Base-by-base conservation (phyloP, 2,888 invertebrate species). In the Drosophila rubida region DNA sequence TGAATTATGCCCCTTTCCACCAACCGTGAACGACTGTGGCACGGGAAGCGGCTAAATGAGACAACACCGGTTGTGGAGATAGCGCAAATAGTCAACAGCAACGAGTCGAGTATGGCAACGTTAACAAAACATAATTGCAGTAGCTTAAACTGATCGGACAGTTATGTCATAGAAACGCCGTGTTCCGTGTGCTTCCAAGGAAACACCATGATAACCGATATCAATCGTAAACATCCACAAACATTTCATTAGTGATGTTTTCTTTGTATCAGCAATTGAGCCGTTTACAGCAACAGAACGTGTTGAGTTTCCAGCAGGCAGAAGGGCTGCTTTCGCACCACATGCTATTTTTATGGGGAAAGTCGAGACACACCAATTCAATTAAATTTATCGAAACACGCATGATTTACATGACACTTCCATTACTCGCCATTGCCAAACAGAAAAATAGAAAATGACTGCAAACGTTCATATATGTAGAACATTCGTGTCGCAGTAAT, bases 41-140 rank as follows among this genome's bases (percentile, higher is more conserved):
- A 50, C 50, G 37, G 50, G 39, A 51, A 51, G 11, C 22, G 2
- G 35, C 32, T 9, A 22, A 35, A 49, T 49, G 35, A 16, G 5
- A 2, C 19, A 22, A 35, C 32, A 49, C 3, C 19, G 8, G 11
- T 30, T 32, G 4, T 1, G 4, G 4, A 32, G 46, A 7, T 1
- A 46, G 46, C 45, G 25, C 14, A 16, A 16, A 27, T 14, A 27
- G 9, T 45, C 0, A 46, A 19, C n/a, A 19, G 25, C 14, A 32
- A 11, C 32, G 1, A n/a, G n/a, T 11, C 4, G n/a, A 4, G 4
- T 32, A 32, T n/a, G 4, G 27, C 8, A 27, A 27, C 3, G 1
- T 32, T 9, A 27, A 9, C 9, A 9, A 27, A 27, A 32, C 32
- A 32, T 5, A 32, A 32, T 32, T 32, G 11, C 11, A 32, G n/a